A percentile compares a stretch with the other conserved stretches of the same genome.
These are phyloP conservation scores for Heliconius congener DNA, from an alignment of 1,140 invertebrate genomes.

Conservation along the genomic window DNA sequence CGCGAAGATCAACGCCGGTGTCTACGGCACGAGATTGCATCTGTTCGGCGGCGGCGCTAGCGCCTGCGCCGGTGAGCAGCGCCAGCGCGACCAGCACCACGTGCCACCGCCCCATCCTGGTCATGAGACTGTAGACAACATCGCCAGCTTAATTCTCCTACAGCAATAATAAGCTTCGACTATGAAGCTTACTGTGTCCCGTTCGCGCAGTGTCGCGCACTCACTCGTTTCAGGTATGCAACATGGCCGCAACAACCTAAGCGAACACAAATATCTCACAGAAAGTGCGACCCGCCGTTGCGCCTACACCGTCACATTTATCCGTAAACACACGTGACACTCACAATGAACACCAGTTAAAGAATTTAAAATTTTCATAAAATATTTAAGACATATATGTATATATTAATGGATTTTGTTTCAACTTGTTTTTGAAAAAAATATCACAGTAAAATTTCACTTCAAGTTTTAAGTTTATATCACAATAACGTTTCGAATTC, in stretches of 20 bases:
- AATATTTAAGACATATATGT: slow-evolving; percentile 18
- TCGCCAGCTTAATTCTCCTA: slow-evolving; percentile 60
- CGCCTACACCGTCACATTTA: slow-evolving; percentile 78
- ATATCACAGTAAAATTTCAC: slow-evolving; percentile 54
- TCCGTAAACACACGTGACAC: slow-evolving; percentile 79
- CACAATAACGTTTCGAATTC: slow-evolving; percentile 46
- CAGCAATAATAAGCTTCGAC: slow-evolving; percentile 55
- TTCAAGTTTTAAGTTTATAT: slow-evolving; percentile 64
- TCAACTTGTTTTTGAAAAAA: slow-evolving; percentile 23
- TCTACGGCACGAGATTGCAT: slow-evolving; percentile 94
- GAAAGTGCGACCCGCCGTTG: slow-evolving; percentile 72
- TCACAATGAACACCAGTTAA: slow-evolving; percentile 61
- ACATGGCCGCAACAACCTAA: slow-evolving; percentile 77
- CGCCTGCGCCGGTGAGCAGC: slow-evolving; percentile 64
- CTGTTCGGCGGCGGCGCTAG: slow-evolving; percentile 80
- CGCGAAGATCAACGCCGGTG: slow-evolving; percentile 91
- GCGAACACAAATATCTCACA: slow-evolving; percentile 79
- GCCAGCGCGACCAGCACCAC: slow-evolving; percentile 76
- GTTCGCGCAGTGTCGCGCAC: slow-evolving; percentile 73
- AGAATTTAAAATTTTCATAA: slow-evolving; percentile 38
- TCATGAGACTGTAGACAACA: slow-evolving; percentile 71
- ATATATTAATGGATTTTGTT: slow-evolving; percentile 20
- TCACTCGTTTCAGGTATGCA: slow-evolving; percentile 77
- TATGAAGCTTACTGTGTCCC: slow-evolving; percentile 69
- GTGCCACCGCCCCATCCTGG: slow-evolving; percentile 76